phyloP scores from a whole-genome alignment of 2,113 vertebrate genomes.

The Semnornis frantzii region DNA sequence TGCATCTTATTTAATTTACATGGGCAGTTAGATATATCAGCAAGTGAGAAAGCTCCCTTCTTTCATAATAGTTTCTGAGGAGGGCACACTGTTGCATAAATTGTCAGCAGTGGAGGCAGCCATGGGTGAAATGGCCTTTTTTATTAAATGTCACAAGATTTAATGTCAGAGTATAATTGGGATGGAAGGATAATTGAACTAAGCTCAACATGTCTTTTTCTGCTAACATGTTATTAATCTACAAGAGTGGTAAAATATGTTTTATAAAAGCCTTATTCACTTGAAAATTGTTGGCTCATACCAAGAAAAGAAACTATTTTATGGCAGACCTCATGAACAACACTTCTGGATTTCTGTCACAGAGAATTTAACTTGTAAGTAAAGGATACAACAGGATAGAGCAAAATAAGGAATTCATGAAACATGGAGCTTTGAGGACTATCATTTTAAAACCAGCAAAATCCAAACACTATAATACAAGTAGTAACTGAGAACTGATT shows the following conservation, averaged over 20 bases:
- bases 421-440: not conserved
- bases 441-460: not conserved
- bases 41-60: slow-evolving; percentile 50
- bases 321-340: slow-evolving; percentile 22
- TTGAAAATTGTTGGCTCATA: slow-evolving; percentile 66
- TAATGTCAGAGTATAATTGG: slow-evolving; percentile 82
- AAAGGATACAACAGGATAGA: slow-evolving; percentile 23
- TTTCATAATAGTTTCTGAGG: slow-evolving; percentile 59
- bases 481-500: not conserved
- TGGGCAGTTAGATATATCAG: slow-evolving; percentile 60
- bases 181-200: slow-evolving; percentile 77
- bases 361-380: slow-evolving; percentile 52
- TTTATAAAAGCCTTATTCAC: slow-evolving; percentile 62
- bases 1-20: slow-evolving; percentile 71
- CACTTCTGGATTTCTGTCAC: slow-evolving; percentile 35
- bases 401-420: not conserved
- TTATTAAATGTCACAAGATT: slow-evolving; percentile 84
- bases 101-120: slow-evolving; percentile 70
- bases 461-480: not conserved
- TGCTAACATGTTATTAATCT: slow-evolving; percentile 74
- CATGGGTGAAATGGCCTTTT: slow-evolving; percentile 83
- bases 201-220: slow-evolving; percentile 73
- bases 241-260: slow-evolving; percentile 71
- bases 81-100: slow-evolving; percentile 68
- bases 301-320: slow-evolving; percentile 36